Base-by-base conservation (phyloP, 1,140 invertebrate genomes). In the Papilio aristodemus region DNA sequence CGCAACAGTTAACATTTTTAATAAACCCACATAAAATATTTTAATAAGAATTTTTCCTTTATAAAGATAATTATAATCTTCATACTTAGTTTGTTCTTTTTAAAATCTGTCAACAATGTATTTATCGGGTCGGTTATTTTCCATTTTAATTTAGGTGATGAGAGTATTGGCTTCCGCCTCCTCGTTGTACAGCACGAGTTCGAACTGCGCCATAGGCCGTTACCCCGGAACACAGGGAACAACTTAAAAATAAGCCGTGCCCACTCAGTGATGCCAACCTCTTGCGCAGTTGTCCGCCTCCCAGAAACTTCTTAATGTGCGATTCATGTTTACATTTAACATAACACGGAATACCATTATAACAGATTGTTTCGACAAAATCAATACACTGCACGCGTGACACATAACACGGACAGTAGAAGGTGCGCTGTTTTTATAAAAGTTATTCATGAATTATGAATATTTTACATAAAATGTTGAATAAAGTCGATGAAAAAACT, bases 181-280 rank as follows among this genome's bases (percentile, higher is more conserved):
- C 6, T 39, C 59, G 36, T 14, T 36, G 59, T 36, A 41, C 0
- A 19, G 14, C 17, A 43, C 39, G 58, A 32, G 10, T 64, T 43
- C n/a, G 22, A 11, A 43, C 62, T 43, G 39, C 25, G 39, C 39
- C 37, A 32, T 25, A 41, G 62, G 62, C 62, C 62, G 38, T 64
- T 64, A 64, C 62, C 62, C 62, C 62, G 62, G 62, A 64, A 64
- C 62, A 64, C 37, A 63, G 11, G 9, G 59, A 64, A 64, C 62
- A 64, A 43, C 37, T 64, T 64, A 64, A 64, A 64, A 64, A 64
- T 64, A 64, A 41, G 37, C 62, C 19, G 62, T 41, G 38, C 39
- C 17, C 11, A 58, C 54, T 58, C 54, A 58, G 22, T n/a, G 9
- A 19, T 39, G 58, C 5, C 37, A 32, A 60, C n/a, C 11, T 62